These are phyloP conservation scores for Xiphophorus couchianus DNA, from an alignment of 2,113 vertebrate genomes.

Conservation along the genomic window DNA sequence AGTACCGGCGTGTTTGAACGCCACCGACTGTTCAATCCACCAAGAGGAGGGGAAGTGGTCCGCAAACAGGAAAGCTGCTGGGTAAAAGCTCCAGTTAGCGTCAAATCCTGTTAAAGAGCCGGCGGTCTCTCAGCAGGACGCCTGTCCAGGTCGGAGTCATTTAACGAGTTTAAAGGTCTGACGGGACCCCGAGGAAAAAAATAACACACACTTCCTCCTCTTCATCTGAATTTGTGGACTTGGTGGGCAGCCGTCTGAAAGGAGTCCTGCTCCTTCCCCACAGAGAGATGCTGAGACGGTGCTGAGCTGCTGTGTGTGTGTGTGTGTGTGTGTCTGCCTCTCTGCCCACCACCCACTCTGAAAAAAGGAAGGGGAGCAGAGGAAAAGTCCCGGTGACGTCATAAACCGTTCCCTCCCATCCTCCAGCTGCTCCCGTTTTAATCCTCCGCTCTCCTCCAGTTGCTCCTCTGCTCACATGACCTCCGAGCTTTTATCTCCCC, in stretches of 20 bases:
- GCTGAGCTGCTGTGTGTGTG: conserved; percentile 49
- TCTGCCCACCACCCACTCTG: conserved; percentile 46
- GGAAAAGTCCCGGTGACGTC: conserved; percentile 69
- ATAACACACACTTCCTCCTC: background rate
- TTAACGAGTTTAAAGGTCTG: conserved; percentile 13
- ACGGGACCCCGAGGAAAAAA: background rate
- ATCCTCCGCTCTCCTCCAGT: conserved; percentile 8
- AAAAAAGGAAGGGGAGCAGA: conserved; percentile 34
- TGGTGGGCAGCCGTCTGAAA: conserved; percentile 16
- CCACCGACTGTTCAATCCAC: conserved; percentile 6
- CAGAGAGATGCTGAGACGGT: conserved; percentile 26
- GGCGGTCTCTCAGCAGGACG: conserved; percentile 15
- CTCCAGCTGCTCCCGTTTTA: conserved; percentile 24
- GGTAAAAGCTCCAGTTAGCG: background rate
- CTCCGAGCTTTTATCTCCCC: background rate
- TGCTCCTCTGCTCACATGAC: background rate
- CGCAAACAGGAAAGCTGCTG: conserved; percentile 6
- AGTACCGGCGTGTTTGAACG: background rate
- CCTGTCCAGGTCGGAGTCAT: conserved; percentile 3
- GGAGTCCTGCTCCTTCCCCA: conserved; percentile 36
- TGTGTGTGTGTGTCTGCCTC: conserved; percentile 50
- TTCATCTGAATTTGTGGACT: conserved; percentile 11
- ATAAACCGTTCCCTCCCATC: conserved; percentile 34
- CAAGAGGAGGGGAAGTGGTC: conserved; percentile 17
- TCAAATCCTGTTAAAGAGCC: conserved; percentile 41